phyloP scores from a whole-genome alignment of 2,888 invertebrate species.

The Mylabris sibirica region DNA sequence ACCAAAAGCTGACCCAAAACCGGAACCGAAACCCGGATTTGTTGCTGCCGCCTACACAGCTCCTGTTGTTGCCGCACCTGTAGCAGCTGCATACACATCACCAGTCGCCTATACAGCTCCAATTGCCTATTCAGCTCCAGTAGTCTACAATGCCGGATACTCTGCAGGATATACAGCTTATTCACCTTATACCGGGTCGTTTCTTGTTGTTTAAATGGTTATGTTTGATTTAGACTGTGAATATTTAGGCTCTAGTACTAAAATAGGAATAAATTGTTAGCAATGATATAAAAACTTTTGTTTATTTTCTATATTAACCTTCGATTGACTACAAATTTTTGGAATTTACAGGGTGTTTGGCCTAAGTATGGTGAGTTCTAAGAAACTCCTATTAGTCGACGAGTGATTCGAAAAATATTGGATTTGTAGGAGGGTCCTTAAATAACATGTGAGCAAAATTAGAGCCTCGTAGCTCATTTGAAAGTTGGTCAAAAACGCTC shows the following conservation, averaged over 20 bases:
- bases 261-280: background rate
- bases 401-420: too few relatives aligned
- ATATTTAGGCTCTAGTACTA: background rate
- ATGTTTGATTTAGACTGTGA: background rate
- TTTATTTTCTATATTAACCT: background rate
- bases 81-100: slow-evolving; percentile 9
- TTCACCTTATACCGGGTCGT: background rate
- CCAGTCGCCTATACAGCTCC: background rate
- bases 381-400: too few relatives aligned
- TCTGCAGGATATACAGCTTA: slow-evolving; percentile 12
- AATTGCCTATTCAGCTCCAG: background rate
- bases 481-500: too few relatives aligned
- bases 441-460: too few relatives aligned
- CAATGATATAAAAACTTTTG: background rate
- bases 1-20: slow-evolving; percentile 29
- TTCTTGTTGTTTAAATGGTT: background rate
- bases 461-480: too few relatives aligned
- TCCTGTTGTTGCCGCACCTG: slow-evolving; percentile 19
- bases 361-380: too few relatives aligned
- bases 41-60: slow-evolving; percentile 30
- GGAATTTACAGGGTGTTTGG: too few relatives aligned
- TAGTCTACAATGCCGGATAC: background rate
- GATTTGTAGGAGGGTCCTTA: too few relatives aligned
- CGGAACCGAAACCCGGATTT: slow-evolving; percentile 32
- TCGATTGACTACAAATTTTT: too few relatives aligned